Evolutionary conservation across 2,888 invertebrate genomes (phyloP).

Genomic region (Emmelina monodactyla): DNA sequence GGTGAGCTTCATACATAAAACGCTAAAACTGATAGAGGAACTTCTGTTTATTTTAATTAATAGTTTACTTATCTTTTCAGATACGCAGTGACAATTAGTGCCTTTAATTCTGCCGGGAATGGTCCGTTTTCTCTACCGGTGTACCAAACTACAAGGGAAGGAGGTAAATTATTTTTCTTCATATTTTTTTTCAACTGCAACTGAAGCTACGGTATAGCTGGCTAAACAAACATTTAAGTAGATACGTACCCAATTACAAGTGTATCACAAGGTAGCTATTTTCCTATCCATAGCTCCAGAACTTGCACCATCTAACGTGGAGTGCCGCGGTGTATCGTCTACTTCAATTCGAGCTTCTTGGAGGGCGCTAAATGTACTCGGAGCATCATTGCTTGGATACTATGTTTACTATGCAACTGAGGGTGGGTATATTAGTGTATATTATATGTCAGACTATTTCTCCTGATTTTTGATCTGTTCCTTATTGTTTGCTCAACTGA

Average conservation of each 20-base stretch:
- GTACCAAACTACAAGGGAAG: slow-evolving; percentile 85
- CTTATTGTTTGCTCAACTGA: too few relatives aligned
- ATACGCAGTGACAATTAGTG: slow-evolving; percentile 83
- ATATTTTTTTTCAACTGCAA: not conserved
- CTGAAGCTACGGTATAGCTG: too few relatives aligned
- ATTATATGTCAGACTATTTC: too few relatives aligned
- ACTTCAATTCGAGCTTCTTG: slow-evolving; percentile 80
- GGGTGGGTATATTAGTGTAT: too few relatives aligned
- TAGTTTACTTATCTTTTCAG: slow-evolving; percentile 30
- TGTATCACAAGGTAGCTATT: too few relatives aligned
- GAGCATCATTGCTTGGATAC: slow-evolving; percentile 80
- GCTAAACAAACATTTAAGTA: too few relatives aligned
- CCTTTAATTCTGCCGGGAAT: slow-evolving; percentile 84
- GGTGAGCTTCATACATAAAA: slow-evolving; percentile 22
- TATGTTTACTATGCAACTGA: slow-evolving; percentile 77
- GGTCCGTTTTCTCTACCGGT: slow-evolving; percentile 83
- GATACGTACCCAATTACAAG: too few relatives aligned
- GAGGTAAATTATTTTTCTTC: too few relatives aligned
- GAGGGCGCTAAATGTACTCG: slow-evolving; percentile 73
- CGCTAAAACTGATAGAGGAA: not conserved
- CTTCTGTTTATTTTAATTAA: not conserved
- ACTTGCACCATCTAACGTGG: slow-evolving; percentile 75
- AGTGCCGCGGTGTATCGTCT: slow-evolving; percentile 77
- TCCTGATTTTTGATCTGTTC: too few relatives aligned
- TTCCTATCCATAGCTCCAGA: slow-evolving; percentile 70